Percentiles rank a stretch among this genome's conserved stretches.
phyloP scores from a whole-genome alignment of 2,797 vertebrate species.

The Austrolebias charrua region DNA sequence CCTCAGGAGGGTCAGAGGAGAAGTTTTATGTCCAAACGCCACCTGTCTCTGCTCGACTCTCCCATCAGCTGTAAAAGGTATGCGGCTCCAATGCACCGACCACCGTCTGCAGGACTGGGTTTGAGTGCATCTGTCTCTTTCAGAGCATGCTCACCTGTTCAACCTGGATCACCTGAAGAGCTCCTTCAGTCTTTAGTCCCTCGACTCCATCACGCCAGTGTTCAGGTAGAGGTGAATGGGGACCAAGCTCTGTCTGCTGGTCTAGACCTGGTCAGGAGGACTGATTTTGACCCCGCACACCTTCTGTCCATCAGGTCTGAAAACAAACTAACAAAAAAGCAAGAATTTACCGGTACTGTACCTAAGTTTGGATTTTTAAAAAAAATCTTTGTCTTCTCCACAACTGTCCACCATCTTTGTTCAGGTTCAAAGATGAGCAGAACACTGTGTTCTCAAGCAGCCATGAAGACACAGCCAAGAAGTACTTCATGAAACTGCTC shows the following conservation, averaged over 20 bases:
- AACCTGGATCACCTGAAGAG: conserved; percentile 39
- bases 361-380: background rate
- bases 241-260: conserved; percentile 82
- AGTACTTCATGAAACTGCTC: conserved; percentile 84
- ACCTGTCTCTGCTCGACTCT: conserved; percentile 47
- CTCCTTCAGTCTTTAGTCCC: conserved; percentile 61
- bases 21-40: conserved; percentile 65
- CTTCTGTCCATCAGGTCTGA: conserved; percentile 80
- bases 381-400: background rate
- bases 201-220: background rate
- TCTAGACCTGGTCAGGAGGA: conserved; percentile 80
- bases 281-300: conserved; percentile 81
- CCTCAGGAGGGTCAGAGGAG: conserved; percentile 58
- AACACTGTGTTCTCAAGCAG: conserved; percentile 39
- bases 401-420: background rate
- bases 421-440: conserved; percentile 56
- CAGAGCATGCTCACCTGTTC: conserved; percentile 10
- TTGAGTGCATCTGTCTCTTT: background rate
- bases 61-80: conserved; percentile 72
- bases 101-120: conserved; percentile 13
- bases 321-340: background rate
- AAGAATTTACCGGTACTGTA: too few species aligned
- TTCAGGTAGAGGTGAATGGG: conserved; percentile 57
- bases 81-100: background rate
- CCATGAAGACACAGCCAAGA: conserved; percentile 57